phyloP scores from a whole-genome alignment of 2,113 vertebrate genomes.

The Gymnocephalus cernua region DNA sequence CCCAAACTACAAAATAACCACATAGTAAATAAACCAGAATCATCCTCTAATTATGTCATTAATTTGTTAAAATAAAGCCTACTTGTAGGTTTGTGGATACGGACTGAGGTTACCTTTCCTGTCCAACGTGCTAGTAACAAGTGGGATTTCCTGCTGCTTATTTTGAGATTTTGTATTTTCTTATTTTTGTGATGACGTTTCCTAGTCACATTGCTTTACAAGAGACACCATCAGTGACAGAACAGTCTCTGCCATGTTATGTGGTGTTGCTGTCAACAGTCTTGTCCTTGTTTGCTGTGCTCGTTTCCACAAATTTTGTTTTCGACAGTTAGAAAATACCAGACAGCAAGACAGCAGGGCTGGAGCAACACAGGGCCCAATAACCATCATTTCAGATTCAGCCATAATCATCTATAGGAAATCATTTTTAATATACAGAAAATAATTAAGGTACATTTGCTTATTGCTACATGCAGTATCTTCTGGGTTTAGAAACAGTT shows the following conservation, averaged over 20 bases:
- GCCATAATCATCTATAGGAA: neutral
- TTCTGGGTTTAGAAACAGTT: neutral
- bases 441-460: neutral
- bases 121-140: neutral
- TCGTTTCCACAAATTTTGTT: slow-evolving; percentile 23
- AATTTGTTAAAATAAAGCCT: neutral
- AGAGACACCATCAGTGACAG: slow-evolving; percentile 30
- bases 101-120: neutral
- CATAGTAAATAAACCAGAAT: neutral
- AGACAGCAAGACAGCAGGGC: neutral
- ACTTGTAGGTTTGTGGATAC: neutral
- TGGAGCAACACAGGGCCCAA: neutral
- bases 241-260: slow-evolving; percentile 23
- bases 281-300: slow-evolving; percentile 2
- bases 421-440: neutral
- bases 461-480: neutral
- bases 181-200: slow-evolving; percentile 6
- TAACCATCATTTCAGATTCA: neutral
- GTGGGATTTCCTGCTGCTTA: slow-evolving; percentile 6
- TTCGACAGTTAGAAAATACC: neutral
- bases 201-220: neutral
- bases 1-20: neutral
- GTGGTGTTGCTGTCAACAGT: slow-evolving; percentile 25
- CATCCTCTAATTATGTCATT: neutral
- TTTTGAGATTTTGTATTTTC: neutral